These are phyloP conservation scores for Lepidurus packardi DNA, from an alignment of 1,140 invertebrate genomes.

Conservation along the genomic window DNA sequence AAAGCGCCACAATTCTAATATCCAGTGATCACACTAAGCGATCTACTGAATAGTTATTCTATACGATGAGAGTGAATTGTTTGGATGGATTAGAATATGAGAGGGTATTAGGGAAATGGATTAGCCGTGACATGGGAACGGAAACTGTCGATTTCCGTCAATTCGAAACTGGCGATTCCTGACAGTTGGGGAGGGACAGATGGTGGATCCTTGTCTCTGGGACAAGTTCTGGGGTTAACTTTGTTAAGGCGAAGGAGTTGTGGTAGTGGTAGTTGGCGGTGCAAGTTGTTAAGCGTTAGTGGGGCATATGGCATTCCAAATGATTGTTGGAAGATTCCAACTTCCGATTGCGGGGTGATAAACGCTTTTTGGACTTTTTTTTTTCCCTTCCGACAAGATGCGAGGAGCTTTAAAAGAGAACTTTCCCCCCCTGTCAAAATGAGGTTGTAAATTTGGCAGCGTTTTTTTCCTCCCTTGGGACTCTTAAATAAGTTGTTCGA, in stretches of 20 bases:
- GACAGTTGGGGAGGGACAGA: too few species aligned
- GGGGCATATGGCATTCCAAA: slow-evolving; percentile 1
- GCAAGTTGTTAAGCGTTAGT: background rate
- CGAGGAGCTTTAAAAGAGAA: background rate
- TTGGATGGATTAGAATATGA: too few species aligned
- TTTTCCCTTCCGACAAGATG: background rate
- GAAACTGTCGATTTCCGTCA: too few species aligned
- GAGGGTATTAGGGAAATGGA: too few species aligned
- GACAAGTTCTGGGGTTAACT: background rate
- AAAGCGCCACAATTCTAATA: too few species aligned
- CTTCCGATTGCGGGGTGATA: slow-evolving; percentile 2
- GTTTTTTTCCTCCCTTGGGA: background rate
- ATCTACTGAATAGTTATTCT: too few species aligned
- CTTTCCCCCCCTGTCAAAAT: background rate
- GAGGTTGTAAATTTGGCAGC: slow-evolving; percentile 6
- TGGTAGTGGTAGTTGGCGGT: too few species aligned
- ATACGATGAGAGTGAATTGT: too few species aligned
- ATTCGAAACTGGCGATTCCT: too few species aligned
- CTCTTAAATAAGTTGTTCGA: background rate
- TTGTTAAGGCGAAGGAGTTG: background rate
- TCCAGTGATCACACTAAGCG: too few species aligned
- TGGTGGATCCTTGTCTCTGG: too few species aligned
- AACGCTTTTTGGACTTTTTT: background rate
- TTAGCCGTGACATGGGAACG: too few species aligned
- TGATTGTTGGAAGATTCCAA: background rate